Conservation (phyloP, 1,140 invertebrate genomes). For the Temnothorax longispinosus region DNA sequence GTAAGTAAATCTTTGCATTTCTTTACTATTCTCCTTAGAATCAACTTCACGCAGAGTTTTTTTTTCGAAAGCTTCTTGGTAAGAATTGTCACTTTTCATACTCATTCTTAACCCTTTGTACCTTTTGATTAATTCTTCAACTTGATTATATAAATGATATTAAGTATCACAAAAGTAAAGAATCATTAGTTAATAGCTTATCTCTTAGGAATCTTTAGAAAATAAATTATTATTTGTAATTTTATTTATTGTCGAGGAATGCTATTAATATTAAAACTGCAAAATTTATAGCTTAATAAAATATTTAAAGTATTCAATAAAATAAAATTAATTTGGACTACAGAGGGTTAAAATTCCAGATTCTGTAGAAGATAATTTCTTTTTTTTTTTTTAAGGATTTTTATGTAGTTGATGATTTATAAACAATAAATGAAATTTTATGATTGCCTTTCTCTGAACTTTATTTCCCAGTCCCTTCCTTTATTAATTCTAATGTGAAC, state of each 20-base stretch:
- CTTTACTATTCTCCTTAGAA: slow-evolving; percentile 59
- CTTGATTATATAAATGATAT: background rate
- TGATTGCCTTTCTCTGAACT: background rate
- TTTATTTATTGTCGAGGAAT: background rate
- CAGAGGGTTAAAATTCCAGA: background rate
- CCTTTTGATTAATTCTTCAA: background rate
- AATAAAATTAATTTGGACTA: background rate
- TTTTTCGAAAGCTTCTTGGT: background rate
- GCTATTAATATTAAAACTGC: background rate
- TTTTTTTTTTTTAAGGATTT: background rate
- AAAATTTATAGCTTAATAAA: background rate
- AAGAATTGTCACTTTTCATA: background rate
- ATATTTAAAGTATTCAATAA: background rate
- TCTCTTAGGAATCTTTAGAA: background rate
- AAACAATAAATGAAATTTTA: slow-evolving; percentile 6
- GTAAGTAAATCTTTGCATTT: slow-evolving; percentile 77
- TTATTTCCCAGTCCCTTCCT: background rate
- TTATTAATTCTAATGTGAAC: background rate
- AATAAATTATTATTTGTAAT: background rate
- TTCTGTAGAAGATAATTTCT: background rate
- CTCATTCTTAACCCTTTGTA: background rate
- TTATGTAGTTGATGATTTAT: background rate
- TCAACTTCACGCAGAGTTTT: background rate
- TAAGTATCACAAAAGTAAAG: background rate
- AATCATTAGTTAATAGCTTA: background rate